phyloP scores from a whole-genome alignment of 2,113 vertebrate genomes.

The Isurus oxyrinchus region DNA sequence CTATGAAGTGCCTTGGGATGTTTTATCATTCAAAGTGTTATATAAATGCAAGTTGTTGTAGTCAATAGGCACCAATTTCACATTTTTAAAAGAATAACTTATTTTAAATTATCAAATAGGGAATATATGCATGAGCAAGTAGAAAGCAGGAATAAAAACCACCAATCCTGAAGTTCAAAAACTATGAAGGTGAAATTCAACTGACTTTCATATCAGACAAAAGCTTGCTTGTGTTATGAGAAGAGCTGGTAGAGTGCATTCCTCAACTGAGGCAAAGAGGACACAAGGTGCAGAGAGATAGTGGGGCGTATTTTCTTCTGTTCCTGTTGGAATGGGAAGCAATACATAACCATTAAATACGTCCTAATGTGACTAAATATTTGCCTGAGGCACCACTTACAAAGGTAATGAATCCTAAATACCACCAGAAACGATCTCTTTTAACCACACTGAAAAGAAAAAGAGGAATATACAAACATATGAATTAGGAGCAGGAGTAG shows the following conservation, averaged over 20 bases:
- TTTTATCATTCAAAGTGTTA: neutral
- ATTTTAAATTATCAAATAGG: neutral
- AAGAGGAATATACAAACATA: neutral
- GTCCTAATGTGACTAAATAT: neutral
- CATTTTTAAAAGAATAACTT: neutral
- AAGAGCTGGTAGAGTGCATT: neutral
- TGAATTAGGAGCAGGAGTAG: too few relatives aligned
- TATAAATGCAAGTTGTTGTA: neutral
- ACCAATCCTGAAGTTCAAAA: neutral
- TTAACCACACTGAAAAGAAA: neutral
- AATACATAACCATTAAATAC: neutral
- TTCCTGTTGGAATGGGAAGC: neutral
- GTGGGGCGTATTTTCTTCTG: neutral
- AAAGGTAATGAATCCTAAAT: neutral
- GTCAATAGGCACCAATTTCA: neutral
- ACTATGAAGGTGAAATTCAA: neutral
- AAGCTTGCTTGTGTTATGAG: neutral
- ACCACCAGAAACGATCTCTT: neutral
- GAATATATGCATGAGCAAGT: neutral
- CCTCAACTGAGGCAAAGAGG: neutral
- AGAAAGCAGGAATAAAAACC: neutral
- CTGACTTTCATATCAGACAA: neutral
- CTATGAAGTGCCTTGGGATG: neutral
- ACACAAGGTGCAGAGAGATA: neutral
- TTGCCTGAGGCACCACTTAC: neutral